Conservation (phyloP, 1,140 invertebrate species). For the Papilio helenus region DNA sequence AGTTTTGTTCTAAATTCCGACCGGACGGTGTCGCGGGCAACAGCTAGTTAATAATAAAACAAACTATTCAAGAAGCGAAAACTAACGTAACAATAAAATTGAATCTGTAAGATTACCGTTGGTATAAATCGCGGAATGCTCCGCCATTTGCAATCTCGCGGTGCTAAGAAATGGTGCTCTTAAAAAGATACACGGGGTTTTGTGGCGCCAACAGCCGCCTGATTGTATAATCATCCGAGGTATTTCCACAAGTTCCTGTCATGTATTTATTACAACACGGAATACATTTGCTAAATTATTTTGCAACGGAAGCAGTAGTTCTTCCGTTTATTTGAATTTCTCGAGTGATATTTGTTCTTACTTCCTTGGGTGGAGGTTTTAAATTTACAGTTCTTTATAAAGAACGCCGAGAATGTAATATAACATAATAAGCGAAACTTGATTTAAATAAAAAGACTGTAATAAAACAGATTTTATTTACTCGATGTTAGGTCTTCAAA, state of each 20-base stretch:
- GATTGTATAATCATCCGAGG: constrained; percentile 35
- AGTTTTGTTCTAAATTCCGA: too few relatives aligned
- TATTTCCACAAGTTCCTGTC: constrained; percentile 30
- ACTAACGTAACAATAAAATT: constrained; percentile 12
- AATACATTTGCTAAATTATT: constrained; percentile 25
- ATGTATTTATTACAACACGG: constrained; percentile 33
- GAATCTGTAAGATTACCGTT: constrained; percentile 11
- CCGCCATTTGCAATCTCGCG: constrained; percentile 31
- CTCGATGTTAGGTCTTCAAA: background rate
- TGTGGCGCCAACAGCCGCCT: constrained; percentile 32
- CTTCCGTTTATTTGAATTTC: constrained; percentile 13
- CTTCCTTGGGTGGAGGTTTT: background rate
- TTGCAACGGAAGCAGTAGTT: constrained; percentile 5
- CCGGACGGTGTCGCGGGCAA: too few relatives aligned
- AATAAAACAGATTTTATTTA: background rate
- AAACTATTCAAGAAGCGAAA: background rate
- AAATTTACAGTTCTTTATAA: background rate
- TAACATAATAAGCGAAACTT: background rate
- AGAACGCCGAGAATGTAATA: background rate
- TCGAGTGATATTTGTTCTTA: constrained; percentile 4
- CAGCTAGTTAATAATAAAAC: too few relatives aligned
- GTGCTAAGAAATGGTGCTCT: constrained; percentile 30
- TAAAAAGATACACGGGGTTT: constrained; percentile 35
- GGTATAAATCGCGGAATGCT: constrained; percentile 33
- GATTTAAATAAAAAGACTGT: background rate